Base-by-base conservation (phyloP, 2,888 invertebrate species). In the Eumacrocentrus americanus region DNA sequence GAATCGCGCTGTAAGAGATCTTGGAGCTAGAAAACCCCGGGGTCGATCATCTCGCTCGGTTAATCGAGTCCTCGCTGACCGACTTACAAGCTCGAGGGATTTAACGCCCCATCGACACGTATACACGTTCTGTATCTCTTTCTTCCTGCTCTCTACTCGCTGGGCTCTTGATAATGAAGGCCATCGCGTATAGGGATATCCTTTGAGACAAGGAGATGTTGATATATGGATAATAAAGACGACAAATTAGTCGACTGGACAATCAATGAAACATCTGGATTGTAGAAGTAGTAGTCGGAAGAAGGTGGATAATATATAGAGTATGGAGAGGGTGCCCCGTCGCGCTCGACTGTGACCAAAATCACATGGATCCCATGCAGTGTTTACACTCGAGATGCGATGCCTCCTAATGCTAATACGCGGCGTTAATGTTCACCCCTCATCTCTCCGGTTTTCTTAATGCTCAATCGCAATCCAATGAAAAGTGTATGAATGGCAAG, bases 401-500 rank as follows among this genome's bases (percentile, higher is more conserved):
- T 80, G 80, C 80, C 70, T 79, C 80, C 78, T 78, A 80, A 80
- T 80, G 77, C 80, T 80, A 80, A 80, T 79, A 75, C 77, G 76
- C 67, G 57, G 68, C 70, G 70, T 72, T 74, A 75, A 74, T 77
- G 73, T 23, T 25, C 44, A 12, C 40, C 48, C 62, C 60, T 61
- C 46, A 47, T 47, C 46, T 47, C 54, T 64, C 66, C 62, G 66
- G 70, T 72, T 67, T 78, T 72, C 75, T 79, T 79, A 79, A 79
- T 79, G 80, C 79, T 79, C 79, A 79, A 80, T 80, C 79, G 80
- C 79, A 79, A 80, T 80, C 80, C 80, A 80, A 80, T 80, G 80
- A 80, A 80, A 80, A 79, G 74, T 77, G 73, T 76, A 80, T 77
- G 78, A 78, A 77, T 76, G 76, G 75, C 74, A 72, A 73, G 74